Base-by-base conservation (phyloP, 1,140 invertebrate species). In the Gryon sp. region DNA sequence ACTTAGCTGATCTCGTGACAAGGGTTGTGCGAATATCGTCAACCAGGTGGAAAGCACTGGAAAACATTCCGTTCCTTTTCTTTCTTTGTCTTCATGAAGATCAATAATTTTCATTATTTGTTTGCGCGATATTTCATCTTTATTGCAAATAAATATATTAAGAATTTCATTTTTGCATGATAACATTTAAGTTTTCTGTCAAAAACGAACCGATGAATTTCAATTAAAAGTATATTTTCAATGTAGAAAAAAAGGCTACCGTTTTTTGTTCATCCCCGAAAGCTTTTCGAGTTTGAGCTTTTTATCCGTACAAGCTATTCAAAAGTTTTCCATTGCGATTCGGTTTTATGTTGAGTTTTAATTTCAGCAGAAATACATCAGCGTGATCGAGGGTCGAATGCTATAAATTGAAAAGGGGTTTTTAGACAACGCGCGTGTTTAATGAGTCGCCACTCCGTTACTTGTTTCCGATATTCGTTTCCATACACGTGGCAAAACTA, bases 321-420 rank as follows among this genome's bases (percentile, higher is more conserved):
- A 57, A 41, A 41, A 12, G 16, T 19, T 32, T 11, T 11, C 12
- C 30, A 40, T 38, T 18, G 3, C 28, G n/a, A 32, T 36, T 16
- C 9, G 34, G 48, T 66, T 20, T 52, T 60, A n/a, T 60, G 43
- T 52, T 63, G 26, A 15, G 22, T 52, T 59, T 74, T 70, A 80
- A 82, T 79, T 79, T 63, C 46, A 43, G 7, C 34, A 60, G 76
- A 76, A 46, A 78, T 78, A 59, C 63, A 24, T 41, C 38, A 14
- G 2, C 14, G 18, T 26, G 18, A 45, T 62, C 12, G 60, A 72
- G 63, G 62, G 52, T 55, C 16, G 46, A 45, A 24, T 16, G 46
- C 26, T 26, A 41, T 63, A 50, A 52, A 63, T 52, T 41, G 59
- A 41, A 63, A 63, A 63, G 59, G 59, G 59, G 59, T 50, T 63